Evolutionary conservation across 2,888 invertebrate genomes (phyloP).

Genomic region (Acanthopleura granulata): DNA sequence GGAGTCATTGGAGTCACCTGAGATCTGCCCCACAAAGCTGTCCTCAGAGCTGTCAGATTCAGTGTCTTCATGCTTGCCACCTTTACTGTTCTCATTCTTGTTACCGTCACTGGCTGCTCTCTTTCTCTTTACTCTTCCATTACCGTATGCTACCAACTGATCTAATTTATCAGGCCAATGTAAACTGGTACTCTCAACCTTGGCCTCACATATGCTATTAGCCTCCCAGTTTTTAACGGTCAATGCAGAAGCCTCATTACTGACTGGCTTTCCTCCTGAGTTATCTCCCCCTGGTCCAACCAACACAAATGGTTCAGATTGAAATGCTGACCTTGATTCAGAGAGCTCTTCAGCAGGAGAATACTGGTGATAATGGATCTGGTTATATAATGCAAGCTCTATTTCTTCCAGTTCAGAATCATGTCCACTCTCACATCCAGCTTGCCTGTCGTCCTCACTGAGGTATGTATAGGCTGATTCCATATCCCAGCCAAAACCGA

Average conservation of each 20-base stretch:
- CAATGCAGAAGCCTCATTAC: too few relatives aligned
- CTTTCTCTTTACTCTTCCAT: too few relatives aligned
- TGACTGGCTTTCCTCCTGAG: not conserved
- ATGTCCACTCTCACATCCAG: not conserved
- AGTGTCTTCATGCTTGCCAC: too few relatives aligned
- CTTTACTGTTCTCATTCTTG: too few relatives aligned
- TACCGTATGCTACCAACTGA: too few relatives aligned
- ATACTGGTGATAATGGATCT: not conserved
- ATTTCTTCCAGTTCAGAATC: slow-evolving; percentile 8
- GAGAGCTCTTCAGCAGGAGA: not conserved
- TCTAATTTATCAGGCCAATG: too few relatives aligned
- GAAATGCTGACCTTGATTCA: not conserved
- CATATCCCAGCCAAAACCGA: too few relatives aligned
- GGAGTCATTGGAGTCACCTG: not conserved
- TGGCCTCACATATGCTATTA: too few relatives aligned
- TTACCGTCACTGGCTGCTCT: too few relatives aligned
- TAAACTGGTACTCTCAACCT: too few relatives aligned
- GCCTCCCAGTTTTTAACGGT: too few relatives aligned
- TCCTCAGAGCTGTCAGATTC: not conserved
- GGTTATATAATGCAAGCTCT: not conserved
- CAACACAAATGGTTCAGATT: not conserved
- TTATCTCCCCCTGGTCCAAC: slow-evolving; percentile 2
- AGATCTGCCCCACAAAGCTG: not conserved
- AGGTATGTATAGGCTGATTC: not conserved
- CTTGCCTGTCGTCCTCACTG: not conserved